Percentiles rank a stretch among this genome's conserved stretches.
Conservation (phyloP, 2,113 vertebrate species). For the Aphyosemion australe region DNA sequence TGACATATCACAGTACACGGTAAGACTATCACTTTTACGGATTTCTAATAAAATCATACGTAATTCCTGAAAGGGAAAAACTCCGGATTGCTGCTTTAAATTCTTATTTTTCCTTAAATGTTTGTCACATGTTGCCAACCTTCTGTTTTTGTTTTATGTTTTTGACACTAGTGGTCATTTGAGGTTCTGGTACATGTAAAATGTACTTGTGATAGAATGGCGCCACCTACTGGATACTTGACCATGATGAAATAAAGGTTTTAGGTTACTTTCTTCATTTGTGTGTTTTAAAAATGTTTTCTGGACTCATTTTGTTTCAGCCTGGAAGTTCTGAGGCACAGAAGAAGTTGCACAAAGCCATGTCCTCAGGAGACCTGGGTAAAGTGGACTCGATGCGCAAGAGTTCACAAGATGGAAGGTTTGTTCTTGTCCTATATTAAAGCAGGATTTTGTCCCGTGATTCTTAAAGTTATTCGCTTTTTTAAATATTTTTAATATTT, state of each 20-base stretch:
- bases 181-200: background rate
- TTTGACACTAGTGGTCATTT: too few relatives aligned
- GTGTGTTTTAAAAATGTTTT: slow-evolving; percentile 1
- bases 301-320: slow-evolving; percentile 69
- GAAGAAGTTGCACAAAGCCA: slow-evolving; percentile 86
- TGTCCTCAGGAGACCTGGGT: slow-evolving; percentile 91
- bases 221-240: slow-evolving; percentile 61
- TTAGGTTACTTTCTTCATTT: background rate
- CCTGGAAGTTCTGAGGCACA: slow-evolving; percentile 77
- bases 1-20: too few relatives aligned
- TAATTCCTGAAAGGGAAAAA: too few relatives aligned
- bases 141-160: too few relatives aligned
- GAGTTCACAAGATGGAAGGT: slow-evolving; percentile 88
- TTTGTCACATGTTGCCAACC: background rate
- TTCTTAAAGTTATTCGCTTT: background rate
- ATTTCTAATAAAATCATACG: too few relatives aligned
- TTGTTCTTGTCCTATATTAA: slow-evolving; percentile 9
- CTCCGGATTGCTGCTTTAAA: background rate
- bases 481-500: background rate
- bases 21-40: too few relatives aligned
- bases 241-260: background rate
- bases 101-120: slow-evolving; percentile 2
- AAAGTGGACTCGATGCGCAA: slow-evolving; percentile 82
- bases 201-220: slow-evolving; percentile 16
- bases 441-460: too few relatives aligned